A percentile compares a stretch with the other conserved stretches of the same genome.
These are phyloP conservation scores for Herpetotheres cachinnans DNA, from an alignment of 2,113 vertebrate species.

Conservation along the genomic window DNA sequence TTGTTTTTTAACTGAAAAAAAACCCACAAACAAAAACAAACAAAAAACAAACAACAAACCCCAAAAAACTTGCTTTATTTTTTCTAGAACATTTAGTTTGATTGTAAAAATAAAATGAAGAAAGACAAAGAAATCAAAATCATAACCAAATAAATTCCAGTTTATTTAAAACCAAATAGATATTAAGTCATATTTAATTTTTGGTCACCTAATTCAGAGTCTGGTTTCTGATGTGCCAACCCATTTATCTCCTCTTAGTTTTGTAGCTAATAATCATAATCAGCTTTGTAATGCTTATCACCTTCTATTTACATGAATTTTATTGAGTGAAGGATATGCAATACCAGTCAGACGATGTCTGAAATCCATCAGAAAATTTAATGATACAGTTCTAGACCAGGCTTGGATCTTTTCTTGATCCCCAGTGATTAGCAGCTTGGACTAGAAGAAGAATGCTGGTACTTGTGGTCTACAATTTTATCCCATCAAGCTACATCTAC, in stretches of 20 bases:
- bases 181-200: neutral
- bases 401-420: neutral
- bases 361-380: neutral
- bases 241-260: neutral
- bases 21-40: no score
- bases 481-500: neutral
- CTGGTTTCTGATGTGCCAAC: neutral
- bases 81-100: neutral
- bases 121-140: neutral
- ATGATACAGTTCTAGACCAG: neutral
- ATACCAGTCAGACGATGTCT: accelerated
- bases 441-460: neutral
- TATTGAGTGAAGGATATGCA: neutral
- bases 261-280: neutral
- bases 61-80: neutral
- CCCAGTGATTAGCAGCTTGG: neutral
- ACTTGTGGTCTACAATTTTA: neutral
- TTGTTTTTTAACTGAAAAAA: neutral
- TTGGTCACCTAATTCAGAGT: neutral
- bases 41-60: no score
- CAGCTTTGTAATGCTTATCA: neutral
- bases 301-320: neutral
- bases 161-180: neutral
- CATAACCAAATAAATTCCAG: accelerated
- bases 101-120: neutral